Base-by-base conservation (phyloP, 2,797 vertebrate genomes). In the Rhinichthys osculus region DNA sequence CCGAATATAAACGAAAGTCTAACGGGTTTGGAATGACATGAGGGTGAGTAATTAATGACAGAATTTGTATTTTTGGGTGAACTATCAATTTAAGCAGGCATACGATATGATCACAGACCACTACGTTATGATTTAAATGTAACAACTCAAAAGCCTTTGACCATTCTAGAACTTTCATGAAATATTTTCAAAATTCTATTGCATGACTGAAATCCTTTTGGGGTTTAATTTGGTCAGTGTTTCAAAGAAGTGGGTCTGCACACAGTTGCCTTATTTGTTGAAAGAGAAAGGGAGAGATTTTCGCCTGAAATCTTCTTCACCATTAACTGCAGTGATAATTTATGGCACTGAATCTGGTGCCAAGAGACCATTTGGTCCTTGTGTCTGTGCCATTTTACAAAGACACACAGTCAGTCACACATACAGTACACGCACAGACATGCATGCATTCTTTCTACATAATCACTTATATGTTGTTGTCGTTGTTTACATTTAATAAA, bases 321-420 rank as follows among this genome's bases (percentile, higher is more conserved):
- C 85, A 78, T 86, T 79, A 79, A 82, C 78, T 88, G 80, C 62
- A 74, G 78, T 67, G 81, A 67, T 87, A 88, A 90, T 86, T 87
- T 89, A 85, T 82, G 87, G 81, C 84, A 83, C 85, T 86, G 62
- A 72, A 77, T 80, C 79, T 76, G 57, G 71, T 92, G 90, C 90
- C 91, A 92, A 88, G 84, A 91, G 84, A 91, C 85, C 91, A 93
- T 90, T 93, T 92, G 90, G 90, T 92, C 86, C 84, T 80, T 89
- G 87, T 91, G 76, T 57, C 73, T 88, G 84, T 85, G 76, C 71
- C 83, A 83, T 81, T 85, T 87, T 87, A 84, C 84, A 76, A 50
- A 85, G 78, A 79, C 82, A 82, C 83, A 79, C 82, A 77, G 80
- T 78, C 82, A 77, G 80, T 78, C 80, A 81, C 86, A 85, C 85